Conservation (phyloP, 2,888 invertebrate species). For the Syritta pipiens region DNA sequence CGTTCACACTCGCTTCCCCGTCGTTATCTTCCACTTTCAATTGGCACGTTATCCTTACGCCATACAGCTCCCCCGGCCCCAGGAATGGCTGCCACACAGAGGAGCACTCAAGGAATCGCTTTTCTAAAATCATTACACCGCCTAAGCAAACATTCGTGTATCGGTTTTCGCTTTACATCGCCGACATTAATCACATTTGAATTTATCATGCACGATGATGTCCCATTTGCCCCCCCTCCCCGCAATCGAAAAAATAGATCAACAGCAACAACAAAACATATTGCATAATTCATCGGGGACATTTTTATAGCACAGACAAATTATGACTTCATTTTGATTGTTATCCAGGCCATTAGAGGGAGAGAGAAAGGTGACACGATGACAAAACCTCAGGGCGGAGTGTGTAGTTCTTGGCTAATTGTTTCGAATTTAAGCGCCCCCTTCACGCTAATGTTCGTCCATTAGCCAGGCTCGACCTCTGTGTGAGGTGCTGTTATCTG, state of each 20-base stretch:
- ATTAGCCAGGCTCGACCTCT: background rate
- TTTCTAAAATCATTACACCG: background rate
- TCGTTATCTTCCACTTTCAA: background rate
- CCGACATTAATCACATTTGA: constrained; percentile 49
- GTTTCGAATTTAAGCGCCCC: background rate
- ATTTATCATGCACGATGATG: constrained; percentile 50
- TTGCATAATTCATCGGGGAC: constrained; percentile 46
- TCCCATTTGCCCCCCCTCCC: constrained; percentile 26
- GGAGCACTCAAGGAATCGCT: background rate
- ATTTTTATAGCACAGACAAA: constrained; percentile 28
- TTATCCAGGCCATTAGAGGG: constrained; percentile 23
- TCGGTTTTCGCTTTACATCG: constrained; percentile 10
- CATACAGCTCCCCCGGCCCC: no score
- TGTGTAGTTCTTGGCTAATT: constrained; percentile 13
- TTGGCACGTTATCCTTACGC: background rate
- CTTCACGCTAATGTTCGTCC: constrained; percentile 8
- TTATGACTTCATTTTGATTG: constrained; percentile 46
- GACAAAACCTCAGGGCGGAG: no score
- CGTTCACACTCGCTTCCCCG: constrained; percentile 14
- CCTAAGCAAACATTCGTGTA: no score
- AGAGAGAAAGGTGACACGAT: background rate
- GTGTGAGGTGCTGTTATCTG: constrained; percentile 3
- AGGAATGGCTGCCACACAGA: no score
- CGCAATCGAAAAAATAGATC: constrained; percentile 22
- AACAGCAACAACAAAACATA: constrained; percentile 31